Base-by-base conservation (phyloP, 2,113 vertebrate genomes). In the Coptodon bakossiorum region DNA sequence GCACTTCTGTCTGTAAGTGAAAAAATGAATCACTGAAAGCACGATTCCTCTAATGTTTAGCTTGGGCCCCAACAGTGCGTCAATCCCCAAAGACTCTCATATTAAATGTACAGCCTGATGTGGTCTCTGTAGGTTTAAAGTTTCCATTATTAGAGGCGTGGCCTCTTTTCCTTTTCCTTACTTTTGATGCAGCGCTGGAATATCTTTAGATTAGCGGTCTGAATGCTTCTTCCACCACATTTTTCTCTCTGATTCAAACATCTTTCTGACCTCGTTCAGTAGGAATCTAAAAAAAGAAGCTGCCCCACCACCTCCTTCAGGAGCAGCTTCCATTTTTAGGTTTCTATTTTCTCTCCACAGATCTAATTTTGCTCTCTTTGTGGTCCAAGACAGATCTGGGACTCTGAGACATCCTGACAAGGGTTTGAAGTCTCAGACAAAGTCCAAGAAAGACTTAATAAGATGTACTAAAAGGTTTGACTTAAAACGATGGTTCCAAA, bases 301-400 rank as follows among this genome's bases (percentile, higher is more conserved):
- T 6, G 2, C 45, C 40, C 9, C 19, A 5, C 38, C 57, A 5
- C 4, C 84, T 87, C 84, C 53, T 85, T 13, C 52, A 83, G 83
- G 73, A 88, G 84, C 6, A 13, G 66, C 13, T 56, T 81, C 85
- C n/a, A 80, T 90, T 92, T 91, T 91, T 91, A 90, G 89, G 36
- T 81, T 82, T 84, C 92, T 93, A 90, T 92, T 93, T 93, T 45
- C 81, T 66, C 85, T 61, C 59, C 43, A 6, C 52, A 14, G 36
- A 56, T 90, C 85, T 87, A 63, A 91, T 85, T 86, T 43, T 8
- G 45, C 31, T 40, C 50, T 82, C 29, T 83, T 71, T 80, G 52
- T 89, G 63, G 82, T 78, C 53, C 56, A 3, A 54, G 68, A 88
- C 79, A 79, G 57, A 86, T 89, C 53, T 76, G 86, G 84, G 84